Percentiles rank a stretch among this genome's conserved stretches.
Evolutionary conservation across 2,113 vertebrate species (phyloP).

Genomic region (Rana temporaria): DNA sequence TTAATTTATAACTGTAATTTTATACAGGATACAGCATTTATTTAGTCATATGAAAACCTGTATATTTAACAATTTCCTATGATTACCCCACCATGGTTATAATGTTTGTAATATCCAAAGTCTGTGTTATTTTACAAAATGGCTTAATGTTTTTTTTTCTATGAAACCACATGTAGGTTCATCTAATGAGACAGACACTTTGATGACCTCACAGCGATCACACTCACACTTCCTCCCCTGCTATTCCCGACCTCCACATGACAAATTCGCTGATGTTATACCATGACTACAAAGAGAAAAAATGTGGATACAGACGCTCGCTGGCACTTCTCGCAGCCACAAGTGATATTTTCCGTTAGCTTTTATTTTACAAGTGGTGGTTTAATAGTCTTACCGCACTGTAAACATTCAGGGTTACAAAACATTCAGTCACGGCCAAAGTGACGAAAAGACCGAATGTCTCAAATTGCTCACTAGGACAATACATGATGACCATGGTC

Average conservation of each 20-base stretch:
- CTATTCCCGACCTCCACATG: neutral
- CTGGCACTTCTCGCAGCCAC: slow-evolving; percentile 60
- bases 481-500: neutral
- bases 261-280: slow-evolving; percentile 34
- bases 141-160: neutral
- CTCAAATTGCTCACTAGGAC: slow-evolving; percentile 42
- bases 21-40: neutral
- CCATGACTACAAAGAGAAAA: slow-evolving; percentile 63
- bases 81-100: neutral
- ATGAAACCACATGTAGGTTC: neutral
- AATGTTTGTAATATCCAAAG: neutral
- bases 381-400: slow-evolving; percentile 59
- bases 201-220: neutral
- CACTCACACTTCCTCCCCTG: neutral
- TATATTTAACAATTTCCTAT: neutral
- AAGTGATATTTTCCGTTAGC: slow-evolving; percentile 60
- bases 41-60: neutral
- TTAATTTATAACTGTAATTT: too few species aligned
- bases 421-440: slow-evolving; percentile 61
- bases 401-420: slow-evolving; percentile 64
- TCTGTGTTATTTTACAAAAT: neutral
- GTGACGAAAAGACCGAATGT: slow-evolving; percentile 50
- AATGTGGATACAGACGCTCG: slow-evolving; percentile 56
- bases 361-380: slow-evolving; percentile 48
- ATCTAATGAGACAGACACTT: neutral